Evolutionary conservation across 2,888 invertebrate species (phyloP).

Genomic region (Clostera curtula): DNA sequence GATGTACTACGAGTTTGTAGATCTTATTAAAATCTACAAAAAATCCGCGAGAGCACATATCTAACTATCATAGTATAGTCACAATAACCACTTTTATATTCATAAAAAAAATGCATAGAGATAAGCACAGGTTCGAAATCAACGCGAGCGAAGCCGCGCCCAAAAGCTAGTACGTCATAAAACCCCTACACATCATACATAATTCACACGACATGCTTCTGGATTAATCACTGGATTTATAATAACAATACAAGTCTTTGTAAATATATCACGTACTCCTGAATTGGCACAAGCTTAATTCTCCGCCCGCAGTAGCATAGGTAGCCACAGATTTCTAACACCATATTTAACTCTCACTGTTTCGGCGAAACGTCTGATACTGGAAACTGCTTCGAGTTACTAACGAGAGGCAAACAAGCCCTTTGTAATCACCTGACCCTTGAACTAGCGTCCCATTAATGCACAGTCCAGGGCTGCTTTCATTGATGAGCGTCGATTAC

Average conservation of each 20-base stretch:
- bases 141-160: no score
- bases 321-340: conserved; percentile 18
- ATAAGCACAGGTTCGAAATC: no score
- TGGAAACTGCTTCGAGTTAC: conserved; percentile 9
- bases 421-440: conserved; percentile 24
- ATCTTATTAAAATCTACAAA: no score
- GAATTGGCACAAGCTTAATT: conserved; percentile 20
- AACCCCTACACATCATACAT: no score
- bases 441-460: no score
- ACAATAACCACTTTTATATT: neutral
- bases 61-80: neutral
- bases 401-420: conserved; percentile 13
- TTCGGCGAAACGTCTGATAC: conserved; percentile 13
- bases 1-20: no score
- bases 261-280: conserved; percentile 17
- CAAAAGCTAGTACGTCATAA: no score
- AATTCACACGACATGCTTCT: no score
- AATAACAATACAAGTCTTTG: conserved; percentile 4
- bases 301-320: conserved; percentile 11
- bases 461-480: no score
- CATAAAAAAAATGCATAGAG: neutral
- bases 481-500: no score
- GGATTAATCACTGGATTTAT: neutral
- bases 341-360: conserved; percentile 5
- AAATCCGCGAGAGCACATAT: no score